Base-by-base conservation (phyloP, 2,797 vertebrate genomes). In the Melanotaenia pygmaea region DNA sequence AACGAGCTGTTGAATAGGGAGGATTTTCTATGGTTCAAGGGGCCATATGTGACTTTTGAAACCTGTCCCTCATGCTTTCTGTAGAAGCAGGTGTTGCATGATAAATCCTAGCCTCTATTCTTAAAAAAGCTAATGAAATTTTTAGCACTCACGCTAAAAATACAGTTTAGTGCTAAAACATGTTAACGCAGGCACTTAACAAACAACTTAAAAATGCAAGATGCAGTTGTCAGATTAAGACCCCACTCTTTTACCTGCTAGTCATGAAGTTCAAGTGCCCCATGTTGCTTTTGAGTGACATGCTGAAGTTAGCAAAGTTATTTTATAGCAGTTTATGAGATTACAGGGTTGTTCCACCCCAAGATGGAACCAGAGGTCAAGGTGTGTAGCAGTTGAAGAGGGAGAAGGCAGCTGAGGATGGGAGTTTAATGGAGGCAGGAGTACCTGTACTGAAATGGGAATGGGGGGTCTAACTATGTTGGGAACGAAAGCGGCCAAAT, bases 401-500 rank as follows among this genome's bases (percentile, higher is more conserved):
- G 35, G 76, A 70, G 58, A 76, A 34, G 76, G 75, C 79, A 71
- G 61, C 60, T 73, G 73, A 59, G 38, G 68, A 82, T 63, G 64
- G 79, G 72, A 87, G 67, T 61, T 64, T 68, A 72, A 71, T 76
- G 75, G 77, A 77, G 53, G 70, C 67, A 43, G 81, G 76, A 78
- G 86, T 86, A 91, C 90, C 85, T 89, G 87, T 20, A 3, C 74
- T 59, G 76, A 83, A 81, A 83, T 79, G 76, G 88, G 89, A 90
- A 92, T 91, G 88, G 87, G 86, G 86, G 90, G 79, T 91, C 89
- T 89, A 90, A 92, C 88, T 93, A 93, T 92, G 92, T 94, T 93
- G 93, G 92, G 93, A 94, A 94, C 85, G 92, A 97, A 97, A 91
- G 93, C 95, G 85, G 94, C 93, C 94, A 95, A 96, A 97, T 97